Conservation (phyloP, 2,113 vertebrate species). For the Sebastes fasciatus region DNA sequence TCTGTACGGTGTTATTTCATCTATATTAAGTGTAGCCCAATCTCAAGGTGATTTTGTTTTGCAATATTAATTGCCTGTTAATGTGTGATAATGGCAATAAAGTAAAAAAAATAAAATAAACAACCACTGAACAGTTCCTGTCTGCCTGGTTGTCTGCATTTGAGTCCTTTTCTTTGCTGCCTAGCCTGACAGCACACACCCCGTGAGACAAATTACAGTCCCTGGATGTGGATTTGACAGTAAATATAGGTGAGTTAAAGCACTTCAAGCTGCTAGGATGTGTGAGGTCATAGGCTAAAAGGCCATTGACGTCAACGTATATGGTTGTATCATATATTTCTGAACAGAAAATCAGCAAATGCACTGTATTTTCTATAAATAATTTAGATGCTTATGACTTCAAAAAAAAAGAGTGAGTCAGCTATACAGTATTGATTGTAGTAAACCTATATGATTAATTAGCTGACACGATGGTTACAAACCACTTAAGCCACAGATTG, state of each 20-base stretch:
- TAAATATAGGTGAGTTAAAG: background rate
- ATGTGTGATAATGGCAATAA: too few species aligned
- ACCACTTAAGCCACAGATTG: slow-evolving; percentile 31
- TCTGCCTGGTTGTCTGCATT: background rate
- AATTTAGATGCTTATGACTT: background rate
- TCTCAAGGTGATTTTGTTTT: background rate
- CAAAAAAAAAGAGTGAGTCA: slow-evolving; percentile 13
- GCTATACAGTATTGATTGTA: background rate
- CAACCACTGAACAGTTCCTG: too few species aligned
- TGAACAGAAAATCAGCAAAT: background rate
- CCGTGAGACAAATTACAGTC: background rate
- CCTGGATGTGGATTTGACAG: background rate
- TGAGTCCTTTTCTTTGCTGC: background rate
- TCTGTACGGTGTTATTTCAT: background rate
- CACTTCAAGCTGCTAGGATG: background rate
- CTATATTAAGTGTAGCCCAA: background rate
- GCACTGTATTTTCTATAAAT: background rate
- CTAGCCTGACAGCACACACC: too few species aligned
- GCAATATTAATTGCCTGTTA: background rate
- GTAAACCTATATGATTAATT: slow-evolving; percentile 22
- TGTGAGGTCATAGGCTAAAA: background rate
- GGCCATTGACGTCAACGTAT: background rate
- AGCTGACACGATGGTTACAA: slow-evolving; percentile 31
- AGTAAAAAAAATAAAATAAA: slow-evolving; percentile 21
- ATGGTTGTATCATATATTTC: background rate